Evolutionary conservation across 2,888 invertebrate genomes (phyloP).

Genomic region (Cynaeus angustus): DNA sequence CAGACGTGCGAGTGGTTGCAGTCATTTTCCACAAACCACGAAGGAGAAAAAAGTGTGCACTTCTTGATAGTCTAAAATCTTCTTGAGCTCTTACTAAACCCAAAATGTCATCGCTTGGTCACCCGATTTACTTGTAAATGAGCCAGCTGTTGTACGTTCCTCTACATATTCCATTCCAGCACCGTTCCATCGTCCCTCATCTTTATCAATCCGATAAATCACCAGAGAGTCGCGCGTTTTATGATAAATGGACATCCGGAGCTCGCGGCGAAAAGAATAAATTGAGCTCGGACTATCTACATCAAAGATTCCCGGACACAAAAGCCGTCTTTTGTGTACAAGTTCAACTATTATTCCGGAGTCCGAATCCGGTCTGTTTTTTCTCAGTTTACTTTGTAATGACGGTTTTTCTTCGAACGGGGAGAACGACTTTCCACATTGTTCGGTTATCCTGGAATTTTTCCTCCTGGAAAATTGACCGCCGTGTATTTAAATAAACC

Average conservation of each 20-base stretch:
- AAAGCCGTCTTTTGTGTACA: constrained; percentile 56
- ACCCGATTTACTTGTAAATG: constrained; percentile 48
- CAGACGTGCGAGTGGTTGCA: too few relatives aligned
- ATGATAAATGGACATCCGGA: constrained; percentile 54
- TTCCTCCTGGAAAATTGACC: constrained; percentile 29
- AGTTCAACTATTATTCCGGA: constrained; percentile 52
- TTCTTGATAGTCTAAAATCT: not conserved
- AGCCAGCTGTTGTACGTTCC: constrained; percentile 48
- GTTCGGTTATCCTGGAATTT: constrained; percentile 43
- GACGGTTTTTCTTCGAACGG: constrained; percentile 36
- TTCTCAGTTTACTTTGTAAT: constrained; percentile 45
- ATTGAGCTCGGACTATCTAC: constrained; percentile 51
- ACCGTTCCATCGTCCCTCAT: constrained; percentile 44
- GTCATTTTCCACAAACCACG: too few relatives aligned
- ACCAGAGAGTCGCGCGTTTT: constrained; percentile 46
- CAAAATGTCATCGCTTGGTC: constrained; percentile 22
- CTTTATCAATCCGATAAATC: constrained; percentile 56
- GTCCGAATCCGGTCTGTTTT: constrained; percentile 40
- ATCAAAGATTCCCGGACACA: constrained; percentile 50
- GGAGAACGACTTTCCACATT: constrained; percentile 11
- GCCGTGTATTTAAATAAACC: constrained; percentile 48
- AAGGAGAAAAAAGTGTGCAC: too few relatives aligned
- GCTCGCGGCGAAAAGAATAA: constrained; percentile 52
- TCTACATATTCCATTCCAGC: constrained; percentile 42
- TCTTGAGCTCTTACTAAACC: not conserved